A percentile compares a stretch with the other conserved stretches of the same genome.
phyloP scores from a whole-genome alignment of 1,140 invertebrate genomes.

The Gonatopus flavifemur region DNA sequence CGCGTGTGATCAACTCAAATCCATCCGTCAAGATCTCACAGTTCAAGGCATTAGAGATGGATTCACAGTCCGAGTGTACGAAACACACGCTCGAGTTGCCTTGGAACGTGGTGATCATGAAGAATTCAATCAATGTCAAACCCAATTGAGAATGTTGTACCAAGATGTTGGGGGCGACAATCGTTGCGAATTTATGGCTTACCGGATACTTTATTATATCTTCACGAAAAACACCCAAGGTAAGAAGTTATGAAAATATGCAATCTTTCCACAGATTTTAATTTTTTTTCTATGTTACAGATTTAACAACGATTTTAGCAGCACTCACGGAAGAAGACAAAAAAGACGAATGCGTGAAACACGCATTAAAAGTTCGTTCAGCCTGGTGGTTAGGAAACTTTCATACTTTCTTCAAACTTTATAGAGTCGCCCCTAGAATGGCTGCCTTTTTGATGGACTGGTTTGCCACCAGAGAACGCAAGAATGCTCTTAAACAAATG shows the following conservation, averaged over 20 bases:
- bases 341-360: conserved; percentile 79
- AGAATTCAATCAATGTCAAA: conserved; percentile 99
- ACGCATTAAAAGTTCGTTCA: conserved; percentile 83
- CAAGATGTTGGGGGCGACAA: conserved; percentile 70
- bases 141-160: conserved; percentile 93
- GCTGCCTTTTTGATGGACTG: conserved; percentile 95
- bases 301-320: conserved; percentile 88
- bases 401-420: conserved; percentile 89
- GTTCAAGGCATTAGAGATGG: conserved; percentile 93
- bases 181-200: conserved; percentile 89
- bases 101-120: conserved; percentile 97
- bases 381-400: conserved; percentile 92
- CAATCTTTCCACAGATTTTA: not conserved
- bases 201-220: conserved; percentile 95
- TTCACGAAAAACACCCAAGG: conserved; percentile 96
- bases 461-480: conserved; percentile 92
- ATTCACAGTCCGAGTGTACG: conserved; percentile 96
- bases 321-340: conserved; percentile 77
- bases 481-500: conserved; percentile 83
- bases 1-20: conserved; percentile 97
- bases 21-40: conserved; percentile 97
- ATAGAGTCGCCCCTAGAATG: conserved; percentile 87
- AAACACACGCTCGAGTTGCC: conserved; percentile 96
- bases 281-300: conserved; percentile 62
- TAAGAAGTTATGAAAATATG: conserved; percentile 55